Evolutionary conservation across 2,113 vertebrate genomes (phyloP).

Genomic region (Cariama cristata): DNA sequence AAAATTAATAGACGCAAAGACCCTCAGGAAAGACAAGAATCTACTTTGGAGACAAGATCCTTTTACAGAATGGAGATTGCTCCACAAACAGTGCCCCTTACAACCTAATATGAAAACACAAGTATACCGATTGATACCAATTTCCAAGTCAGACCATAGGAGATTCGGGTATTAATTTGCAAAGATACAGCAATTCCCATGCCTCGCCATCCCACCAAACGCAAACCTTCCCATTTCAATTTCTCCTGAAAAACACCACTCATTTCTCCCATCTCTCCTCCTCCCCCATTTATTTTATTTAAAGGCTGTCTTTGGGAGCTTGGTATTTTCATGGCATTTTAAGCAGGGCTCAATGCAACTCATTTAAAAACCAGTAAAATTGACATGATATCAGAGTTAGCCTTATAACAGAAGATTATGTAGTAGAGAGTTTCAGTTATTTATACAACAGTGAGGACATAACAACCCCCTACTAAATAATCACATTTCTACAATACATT

Average conservation of each 20-base stretch:
- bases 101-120: slow-evolving; percentile 40
- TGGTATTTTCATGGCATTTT: slow-evolving; percentile 75
- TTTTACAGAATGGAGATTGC: neutral
- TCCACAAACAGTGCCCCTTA: neutral
- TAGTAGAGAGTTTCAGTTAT: slow-evolving; percentile 75
- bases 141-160: slow-evolving; percentile 47
- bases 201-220: slow-evolving; percentile 34
- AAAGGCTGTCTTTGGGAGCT: slow-evolving; percentile 75
- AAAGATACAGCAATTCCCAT: slow-evolving; percentile 50
- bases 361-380: slow-evolving; percentile 64
- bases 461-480: slow-evolving; percentile 76
- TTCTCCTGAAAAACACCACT: slow-evolving; percentile 11
- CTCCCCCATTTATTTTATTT: slow-evolving; percentile 26
- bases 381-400: slow-evolving; percentile 81
- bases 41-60: slow-evolving; percentile 31
- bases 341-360: slow-evolving; percentile 65
- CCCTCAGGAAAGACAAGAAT: slow-evolving; percentile 30
- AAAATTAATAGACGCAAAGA: slow-evolving; percentile 28
- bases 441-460: slow-evolving; percentile 75
- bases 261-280: neutral
- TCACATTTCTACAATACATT: slow-evolving; percentile 79
- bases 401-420: slow-evolving; percentile 77
- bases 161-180: slow-evolving; percentile 34
- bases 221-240: slow-evolving; percentile 13
- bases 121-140: slow-evolving; percentile 19